Percentiles rank a stretch among this genome's conserved stretches.
Conservation (phyloP, 2,797 vertebrate genomes). For the Clarias fuscus region DNA sequence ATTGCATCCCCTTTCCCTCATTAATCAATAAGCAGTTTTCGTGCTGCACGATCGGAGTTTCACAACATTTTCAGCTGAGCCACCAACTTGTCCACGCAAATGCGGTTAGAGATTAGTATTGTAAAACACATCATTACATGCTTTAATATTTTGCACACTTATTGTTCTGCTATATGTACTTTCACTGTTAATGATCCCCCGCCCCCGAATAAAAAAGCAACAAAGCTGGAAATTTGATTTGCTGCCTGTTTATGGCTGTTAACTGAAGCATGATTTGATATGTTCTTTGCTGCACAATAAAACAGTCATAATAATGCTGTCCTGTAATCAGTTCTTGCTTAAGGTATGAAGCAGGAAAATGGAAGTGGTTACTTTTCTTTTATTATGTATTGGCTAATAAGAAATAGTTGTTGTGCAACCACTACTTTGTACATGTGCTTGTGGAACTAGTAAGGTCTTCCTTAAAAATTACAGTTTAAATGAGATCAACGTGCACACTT, state of each 20-base stretch:
- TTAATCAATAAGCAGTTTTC: not conserved
- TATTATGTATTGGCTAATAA: not conserved
- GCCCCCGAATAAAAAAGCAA: not conserved
- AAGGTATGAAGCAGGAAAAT: not conserved
- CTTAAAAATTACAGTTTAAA: not conserved
- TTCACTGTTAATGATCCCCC: not conserved
- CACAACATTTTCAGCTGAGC: not conserved
- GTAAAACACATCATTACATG: not conserved
- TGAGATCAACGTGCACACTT: not conserved
- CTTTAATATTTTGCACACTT: not conserved
- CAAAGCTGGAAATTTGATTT: constrained; percentile 1
- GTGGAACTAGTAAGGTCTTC: not conserved
- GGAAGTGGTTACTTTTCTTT: not conserved
- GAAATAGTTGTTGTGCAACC: not conserved
- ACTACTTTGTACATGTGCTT: not conserved
- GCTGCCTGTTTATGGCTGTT: constrained; percentile 1
- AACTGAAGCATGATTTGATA: not conserved
- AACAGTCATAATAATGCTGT: not conserved
- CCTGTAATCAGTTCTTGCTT: constrained; percentile 14
- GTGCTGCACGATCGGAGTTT: not conserved
- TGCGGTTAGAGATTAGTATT: not conserved
- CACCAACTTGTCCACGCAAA: not conserved
- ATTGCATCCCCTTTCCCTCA: constrained; percentile 13
- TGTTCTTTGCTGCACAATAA: not conserved
- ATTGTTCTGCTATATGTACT: not conserved